phyloP scores from a whole-genome alignment of 2,888 invertebrate species.

The Trachelus stipa region DNA sequence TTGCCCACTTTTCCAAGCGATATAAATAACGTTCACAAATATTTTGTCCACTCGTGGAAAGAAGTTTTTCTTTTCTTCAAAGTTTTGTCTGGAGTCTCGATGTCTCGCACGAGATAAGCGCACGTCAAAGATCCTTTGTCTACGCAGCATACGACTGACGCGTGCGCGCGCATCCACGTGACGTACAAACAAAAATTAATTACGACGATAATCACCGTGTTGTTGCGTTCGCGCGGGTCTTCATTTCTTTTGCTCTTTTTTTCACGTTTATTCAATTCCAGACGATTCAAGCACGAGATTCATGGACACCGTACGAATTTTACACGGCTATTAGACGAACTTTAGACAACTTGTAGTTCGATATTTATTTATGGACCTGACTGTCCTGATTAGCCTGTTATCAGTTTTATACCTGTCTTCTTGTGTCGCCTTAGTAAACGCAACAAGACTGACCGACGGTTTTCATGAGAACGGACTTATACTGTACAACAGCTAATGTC shows the following conservation, averaged over 20 bases:
- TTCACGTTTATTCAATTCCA: not conserved
- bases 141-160: not conserved
- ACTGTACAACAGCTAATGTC: not conserved
- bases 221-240: not conserved
- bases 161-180: not conserved
- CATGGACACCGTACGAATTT: not conserved
- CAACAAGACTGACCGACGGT: slow-evolving; percentile 53
- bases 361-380: slow-evolving; percentile 30
- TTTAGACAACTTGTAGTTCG: not conserved
- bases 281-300: not conserved
- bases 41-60: not conserved
- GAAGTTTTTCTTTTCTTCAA: not conserved
- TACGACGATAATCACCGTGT: not conserved
- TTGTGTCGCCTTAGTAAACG: slow-evolving; percentile 36
- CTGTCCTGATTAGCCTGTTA: slow-evolving; percentile 8
- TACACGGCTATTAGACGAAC: not conserved
- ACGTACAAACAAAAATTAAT: not conserved
- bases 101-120: not conserved
- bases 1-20: not conserved
- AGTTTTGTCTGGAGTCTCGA: not conserved
- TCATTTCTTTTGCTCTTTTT: not conserved
- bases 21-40: not conserved
- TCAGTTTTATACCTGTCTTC: slow-evolving; percentile 24
- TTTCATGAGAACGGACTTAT: slow-evolving; percentile 18
- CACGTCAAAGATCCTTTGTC: not conserved